Evolutionary conservation across 1,140 invertebrate species (phyloP).

Genomic region (Rhopalosiphum padi): DNA sequence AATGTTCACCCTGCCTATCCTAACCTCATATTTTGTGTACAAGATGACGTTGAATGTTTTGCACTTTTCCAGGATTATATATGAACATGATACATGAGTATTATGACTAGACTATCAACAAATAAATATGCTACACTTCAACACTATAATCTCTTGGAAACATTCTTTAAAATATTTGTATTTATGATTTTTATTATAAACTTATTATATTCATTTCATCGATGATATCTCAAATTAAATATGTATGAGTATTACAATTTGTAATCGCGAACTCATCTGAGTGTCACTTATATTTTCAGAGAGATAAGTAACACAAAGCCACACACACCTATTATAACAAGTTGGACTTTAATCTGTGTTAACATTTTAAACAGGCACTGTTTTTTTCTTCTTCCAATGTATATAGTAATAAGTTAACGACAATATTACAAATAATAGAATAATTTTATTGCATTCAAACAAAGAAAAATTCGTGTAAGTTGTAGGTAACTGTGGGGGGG

Average conservation of each 20-base stretch:
- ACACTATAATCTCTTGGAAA: not conserved
- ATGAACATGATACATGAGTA: no score
- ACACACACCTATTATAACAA: not conserved
- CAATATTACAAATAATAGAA: not conserved
- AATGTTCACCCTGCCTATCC: not conserved
- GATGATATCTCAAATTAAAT: not conserved
- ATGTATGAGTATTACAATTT: not conserved
- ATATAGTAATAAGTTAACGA: not conserved
- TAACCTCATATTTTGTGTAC: no score
- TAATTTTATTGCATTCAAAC: not conserved
- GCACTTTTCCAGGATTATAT: not conserved
- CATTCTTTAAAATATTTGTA: not conserved
- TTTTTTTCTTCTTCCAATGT: not conserved
- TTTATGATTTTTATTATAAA: no score
- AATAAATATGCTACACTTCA: no score
- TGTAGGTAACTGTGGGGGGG: not conserved
- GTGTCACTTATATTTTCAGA: not conserved
- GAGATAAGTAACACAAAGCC: not conserved
- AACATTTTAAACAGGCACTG: not conserved
- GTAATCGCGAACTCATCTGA: no score
- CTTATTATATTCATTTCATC: not conserved
- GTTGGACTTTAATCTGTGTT: not conserved
- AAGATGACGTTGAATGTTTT: not conserved
- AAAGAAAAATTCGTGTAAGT: not conserved
- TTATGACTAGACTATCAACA: no score